These are phyloP conservation scores for Monochamus alternatus DNA, from an alignment of 2,888 invertebrate genomes.

Conservation along the genomic window DNA sequence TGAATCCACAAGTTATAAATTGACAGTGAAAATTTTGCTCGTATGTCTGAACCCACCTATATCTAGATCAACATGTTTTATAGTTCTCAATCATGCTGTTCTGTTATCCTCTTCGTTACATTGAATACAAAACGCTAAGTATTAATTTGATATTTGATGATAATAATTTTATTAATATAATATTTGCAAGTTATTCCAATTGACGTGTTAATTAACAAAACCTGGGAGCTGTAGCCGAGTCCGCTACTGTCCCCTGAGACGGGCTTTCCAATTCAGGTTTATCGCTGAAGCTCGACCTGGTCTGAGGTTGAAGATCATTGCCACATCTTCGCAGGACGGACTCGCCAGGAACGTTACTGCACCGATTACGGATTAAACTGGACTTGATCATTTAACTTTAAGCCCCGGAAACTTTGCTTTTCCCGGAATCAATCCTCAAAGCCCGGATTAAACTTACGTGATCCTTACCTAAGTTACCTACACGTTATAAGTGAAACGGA, in stretches of 20 bases:
- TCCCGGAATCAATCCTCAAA: slow-evolving; percentile 62
- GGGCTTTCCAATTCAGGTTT: slow-evolving; percentile 54
- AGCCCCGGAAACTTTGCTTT: slow-evolving; percentile 62
- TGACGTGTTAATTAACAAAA: not conserved
- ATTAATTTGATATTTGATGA: too few species aligned
- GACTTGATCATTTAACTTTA: slow-evolving; percentile 64
- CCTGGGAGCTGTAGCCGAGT: not conserved
- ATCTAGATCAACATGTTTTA: too few species aligned
- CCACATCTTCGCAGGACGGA: slow-evolving; percentile 40
- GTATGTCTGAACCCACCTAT: too few species aligned
- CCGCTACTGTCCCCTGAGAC: slow-evolving; percentile 17
- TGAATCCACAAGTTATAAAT: too few species aligned
- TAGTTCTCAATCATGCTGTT: too few species aligned
- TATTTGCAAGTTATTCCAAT: not conserved
- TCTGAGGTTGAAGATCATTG: slow-evolving; percentile 51
- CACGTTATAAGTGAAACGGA: slow-evolving; percentile 53
- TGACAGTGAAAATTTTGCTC: too few species aligned
- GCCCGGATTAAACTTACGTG: slow-evolving; percentile 61
- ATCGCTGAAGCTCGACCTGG: slow-evolving; percentile 48
- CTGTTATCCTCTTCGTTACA: too few species aligned
- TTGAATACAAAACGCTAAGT: too few species aligned
- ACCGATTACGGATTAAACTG: slow-evolving; percentile 63
- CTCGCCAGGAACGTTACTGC: slow-evolving; percentile 42
- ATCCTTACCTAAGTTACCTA: slow-evolving; percentile 63
- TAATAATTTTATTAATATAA: too few species aligned